phyloP scores from a whole-genome alignment of 2,888 invertebrate genomes.

The Parapristionchus giblindavisi region DNA sequence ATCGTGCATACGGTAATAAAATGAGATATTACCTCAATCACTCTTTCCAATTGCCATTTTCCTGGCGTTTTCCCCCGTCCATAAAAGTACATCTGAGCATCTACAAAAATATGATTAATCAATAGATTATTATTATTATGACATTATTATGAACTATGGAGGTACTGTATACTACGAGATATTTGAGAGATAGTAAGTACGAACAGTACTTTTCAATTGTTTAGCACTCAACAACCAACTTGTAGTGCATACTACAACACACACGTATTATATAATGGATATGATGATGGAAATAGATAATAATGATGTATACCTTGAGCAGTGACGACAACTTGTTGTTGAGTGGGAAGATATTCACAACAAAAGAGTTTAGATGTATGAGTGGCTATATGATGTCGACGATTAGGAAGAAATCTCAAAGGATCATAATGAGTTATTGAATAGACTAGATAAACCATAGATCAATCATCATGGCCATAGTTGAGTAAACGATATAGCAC shows the following conservation, averaged over 20 bases:
- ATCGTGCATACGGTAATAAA: not conserved
- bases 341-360: constrained; percentile 47
- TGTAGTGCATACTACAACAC: not conserved
- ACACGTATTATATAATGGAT: not conserved
- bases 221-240: not conserved
- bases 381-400: constrained; percentile 17
- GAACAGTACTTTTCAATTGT: not conserved
- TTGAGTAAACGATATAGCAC: not conserved
- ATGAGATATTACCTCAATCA: not conserved
- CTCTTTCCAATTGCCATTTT: constrained; percentile 18
- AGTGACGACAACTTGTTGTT: constrained; percentile 16
- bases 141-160: not conserved
- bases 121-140: not conserved
- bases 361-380: constrained; percentile 51
- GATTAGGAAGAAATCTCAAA: constrained; percentile 16
- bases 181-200: not conserved
- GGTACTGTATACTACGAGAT: not conserved
- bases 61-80: not conserved
- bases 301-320: constrained; percentile 5
- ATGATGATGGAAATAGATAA: not conserved
- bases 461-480: not conserved
- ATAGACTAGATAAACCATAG: not conserved
- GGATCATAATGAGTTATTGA: not conserved
- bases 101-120: not conserved
- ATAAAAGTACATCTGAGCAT: not conserved